A percentile compares a stretch with the other conserved stretches of the same genome.
Conservation (phyloP, 2,888 invertebrate genomes). For the Synanthedon myopaeformis region DNA sequence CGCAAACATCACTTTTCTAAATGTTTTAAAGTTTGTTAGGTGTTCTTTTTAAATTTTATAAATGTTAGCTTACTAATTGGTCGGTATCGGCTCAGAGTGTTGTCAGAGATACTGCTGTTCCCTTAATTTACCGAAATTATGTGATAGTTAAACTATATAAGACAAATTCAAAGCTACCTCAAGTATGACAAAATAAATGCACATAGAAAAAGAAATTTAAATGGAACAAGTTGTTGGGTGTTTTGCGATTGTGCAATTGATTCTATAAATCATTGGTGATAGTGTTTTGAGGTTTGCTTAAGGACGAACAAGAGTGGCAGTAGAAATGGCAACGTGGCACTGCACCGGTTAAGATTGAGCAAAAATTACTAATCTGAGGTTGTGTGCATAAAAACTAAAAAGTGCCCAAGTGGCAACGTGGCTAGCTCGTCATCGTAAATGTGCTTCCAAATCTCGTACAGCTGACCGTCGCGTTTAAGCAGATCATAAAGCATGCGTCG, state of each 20-base stretch:
- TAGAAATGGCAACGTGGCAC: background rate
- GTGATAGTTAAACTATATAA: too few species aligned
- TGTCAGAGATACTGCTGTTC: background rate
- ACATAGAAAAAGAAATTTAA: too few species aligned
- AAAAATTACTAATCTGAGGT: too few species aligned
- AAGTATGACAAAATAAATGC: too few species aligned
- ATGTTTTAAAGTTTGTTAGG: conserved; percentile 9
- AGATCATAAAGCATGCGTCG: background rate
- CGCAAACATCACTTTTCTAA: conserved; percentile 17
- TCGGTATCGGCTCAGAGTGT: background rate
- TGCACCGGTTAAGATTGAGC: too few species aligned
- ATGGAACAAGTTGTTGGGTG: background rate
- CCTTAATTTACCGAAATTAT: too few species aligned
- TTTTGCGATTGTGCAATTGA: conserved; percentile 18
- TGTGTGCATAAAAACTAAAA: background rate
- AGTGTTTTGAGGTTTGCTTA: conserved; percentile 15
- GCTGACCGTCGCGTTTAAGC: background rate
- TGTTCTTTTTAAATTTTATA: background rate
- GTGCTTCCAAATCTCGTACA: conserved; percentile 13
- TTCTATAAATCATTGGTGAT: conserved; percentile 15
- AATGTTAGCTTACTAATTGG: background rate
- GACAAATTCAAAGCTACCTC: too few species aligned
- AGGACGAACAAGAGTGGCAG: background rate
- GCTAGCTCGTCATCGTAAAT: conserved; percentile 10
- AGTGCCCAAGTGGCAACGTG: conserved; percentile 24